Percentiles rank a stretch among this genome's conserved stretches.
Evolutionary conservation across 2,797 vertebrate species (phyloP).

Genomic region (Falco concolor): DNA sequence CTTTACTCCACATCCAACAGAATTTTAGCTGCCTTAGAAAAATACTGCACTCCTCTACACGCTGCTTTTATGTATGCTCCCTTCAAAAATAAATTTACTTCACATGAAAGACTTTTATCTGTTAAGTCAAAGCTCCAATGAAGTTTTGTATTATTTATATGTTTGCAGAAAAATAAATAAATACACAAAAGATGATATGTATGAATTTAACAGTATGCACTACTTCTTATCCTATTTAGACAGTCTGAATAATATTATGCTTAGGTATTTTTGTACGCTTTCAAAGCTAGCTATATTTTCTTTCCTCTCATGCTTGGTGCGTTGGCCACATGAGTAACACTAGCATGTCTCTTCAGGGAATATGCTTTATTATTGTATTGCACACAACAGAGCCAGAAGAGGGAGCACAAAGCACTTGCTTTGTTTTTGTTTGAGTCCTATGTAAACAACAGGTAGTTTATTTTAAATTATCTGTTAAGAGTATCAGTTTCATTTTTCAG

Average conservation of each 20-base stretch:
- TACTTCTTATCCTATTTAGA: neutral
- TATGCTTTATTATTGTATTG: neutral
- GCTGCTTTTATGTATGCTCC: neutral
- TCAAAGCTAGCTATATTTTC: neutral
- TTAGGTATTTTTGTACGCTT: neutral
- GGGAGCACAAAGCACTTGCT: constrained; percentile 52
- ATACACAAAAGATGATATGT: neutral
- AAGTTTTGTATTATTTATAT: neutral
- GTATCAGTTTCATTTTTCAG: neutral
- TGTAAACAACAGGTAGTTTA: constrained; percentile 34
- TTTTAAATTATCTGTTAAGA: constrained; percentile 1
- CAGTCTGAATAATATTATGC: neutral
- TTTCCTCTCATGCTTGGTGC: neutral
- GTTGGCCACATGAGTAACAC: neutral
- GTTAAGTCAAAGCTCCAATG: neutral
- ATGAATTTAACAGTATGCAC: neutral
- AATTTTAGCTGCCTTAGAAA: neutral
- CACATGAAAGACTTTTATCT: neutral
- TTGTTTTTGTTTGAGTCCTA: neutral
- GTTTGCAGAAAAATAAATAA: neutral
- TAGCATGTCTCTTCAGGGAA: neutral
- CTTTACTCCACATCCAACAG: neutral
- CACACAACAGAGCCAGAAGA: constrained; percentile 47
- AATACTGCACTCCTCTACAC: neutral
- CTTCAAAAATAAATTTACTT: neutral